Evolutionary conservation across 2,888 invertebrate genomes (phyloP), one percentile per base, ranked within the genome.

Genomic region (Julus scandinavius): DNA sequence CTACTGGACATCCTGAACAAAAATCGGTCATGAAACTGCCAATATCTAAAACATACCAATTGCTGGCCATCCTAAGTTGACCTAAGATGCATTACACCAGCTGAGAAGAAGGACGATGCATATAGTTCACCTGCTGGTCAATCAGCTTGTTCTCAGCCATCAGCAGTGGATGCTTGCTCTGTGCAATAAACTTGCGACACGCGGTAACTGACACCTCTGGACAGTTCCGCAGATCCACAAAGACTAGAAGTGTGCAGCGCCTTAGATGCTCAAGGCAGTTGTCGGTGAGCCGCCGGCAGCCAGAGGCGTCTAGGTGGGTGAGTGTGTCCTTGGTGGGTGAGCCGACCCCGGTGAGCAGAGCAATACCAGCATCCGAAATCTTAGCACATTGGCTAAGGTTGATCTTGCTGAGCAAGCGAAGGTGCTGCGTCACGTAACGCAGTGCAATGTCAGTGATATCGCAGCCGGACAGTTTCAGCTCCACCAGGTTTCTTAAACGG

Each of bases 401-500:
- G 90, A 98, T 93, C 90, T 95, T 95, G 88, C 94, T 94, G 88
- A 98, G 93, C 15, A 89, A 88, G 15, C 90, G 91, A 88, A 93
- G 89, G 89, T 92, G 91, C 85, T 91, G 91, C 13, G 91, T 91
- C 40, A 93, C 90, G 49, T 92, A 91, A 87, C 92, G 94, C 92
- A 97, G 93, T 0, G 96, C 95, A n/a, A 97, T 95, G 92, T 98
- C 98, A 0, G 97, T 96, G 90, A 98, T 95, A 91, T 97, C 97
- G 0, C 97, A 97, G 15, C 98, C 98, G 41, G 97, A 96, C 88
- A 98, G 93, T 89, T 95, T 94, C 29, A 98, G 93, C 88, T 94
- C 95, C 90, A 95, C 94, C 50, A 98, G 93, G 90, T 96, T 95
- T 83, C 96, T 95, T 72, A 98, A 94, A 9, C 96, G 94, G 20